Conservation (phyloP, 2,113 vertebrate species). For the Brevimyrus niger region DNA sequence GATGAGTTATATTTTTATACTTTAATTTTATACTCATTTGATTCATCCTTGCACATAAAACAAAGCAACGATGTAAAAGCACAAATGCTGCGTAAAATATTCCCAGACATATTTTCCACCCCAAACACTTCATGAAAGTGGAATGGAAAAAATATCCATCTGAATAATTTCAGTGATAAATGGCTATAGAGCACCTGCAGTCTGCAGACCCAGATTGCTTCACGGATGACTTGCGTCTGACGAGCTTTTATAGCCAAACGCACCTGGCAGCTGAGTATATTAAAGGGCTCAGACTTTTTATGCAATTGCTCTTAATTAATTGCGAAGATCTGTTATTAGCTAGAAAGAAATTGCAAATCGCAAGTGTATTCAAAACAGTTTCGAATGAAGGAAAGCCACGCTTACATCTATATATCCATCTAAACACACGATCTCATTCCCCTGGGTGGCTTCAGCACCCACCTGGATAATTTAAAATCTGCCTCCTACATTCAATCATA, state of each 20-base stretch:
- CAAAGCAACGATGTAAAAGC: not conserved
- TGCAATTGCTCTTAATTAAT: not conserved
- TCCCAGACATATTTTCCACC: not conserved
- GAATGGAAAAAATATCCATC: constrained; percentile 3
- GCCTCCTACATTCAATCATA: not conserved
- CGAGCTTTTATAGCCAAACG: not conserved
- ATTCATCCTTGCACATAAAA: not conserved
- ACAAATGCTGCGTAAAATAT: not conserved
- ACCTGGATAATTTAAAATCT: not conserved
- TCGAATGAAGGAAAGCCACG: not conserved
- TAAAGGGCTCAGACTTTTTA: not conserved
- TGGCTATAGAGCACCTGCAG: not conserved
- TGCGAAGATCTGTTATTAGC: not conserved
- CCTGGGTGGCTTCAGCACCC: not conserved
- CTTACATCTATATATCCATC: not conserved
- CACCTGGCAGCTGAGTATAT: not conserved
- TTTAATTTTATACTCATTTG: not conserved
- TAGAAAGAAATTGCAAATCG: not conserved
- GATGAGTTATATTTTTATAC: not conserved
- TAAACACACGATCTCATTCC: not conserved
- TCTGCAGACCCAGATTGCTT: not conserved
- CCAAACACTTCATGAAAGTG: not conserved
- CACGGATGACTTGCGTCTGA: not conserved
- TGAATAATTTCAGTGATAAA: not conserved
- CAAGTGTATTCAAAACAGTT: not conserved